Conservation (phyloP, 2,888 invertebrate species). For the Clistopyga incitator region DNA sequence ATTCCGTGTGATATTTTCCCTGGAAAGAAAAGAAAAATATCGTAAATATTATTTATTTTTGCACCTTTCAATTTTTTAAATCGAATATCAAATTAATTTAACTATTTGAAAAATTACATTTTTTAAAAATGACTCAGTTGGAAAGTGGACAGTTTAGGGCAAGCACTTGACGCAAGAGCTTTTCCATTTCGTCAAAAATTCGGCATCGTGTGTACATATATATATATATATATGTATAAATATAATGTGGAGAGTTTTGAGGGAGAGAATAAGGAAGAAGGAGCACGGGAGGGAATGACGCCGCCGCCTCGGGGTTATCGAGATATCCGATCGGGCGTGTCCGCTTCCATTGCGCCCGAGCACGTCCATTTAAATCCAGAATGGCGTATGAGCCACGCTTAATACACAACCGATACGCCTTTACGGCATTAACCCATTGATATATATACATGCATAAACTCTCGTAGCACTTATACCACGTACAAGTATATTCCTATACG, state of each 20-base stretch:
- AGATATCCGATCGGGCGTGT: conserved; percentile 65
- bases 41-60: too few relatives aligned
- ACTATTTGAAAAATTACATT: too few relatives aligned
- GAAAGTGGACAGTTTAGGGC: not conserved
- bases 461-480: conserved; percentile 2
- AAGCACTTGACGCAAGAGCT: conserved; percentile 3
- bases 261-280: conserved; percentile 54
- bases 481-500: conserved; percentile 17
- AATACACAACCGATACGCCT: conserved; percentile 3
- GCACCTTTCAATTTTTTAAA: too few relatives aligned
- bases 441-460: conserved; percentile 19
- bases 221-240: not conserved
- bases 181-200: conserved; percentile 16
- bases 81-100: too few relatives aligned
- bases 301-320: conserved; percentile 63
- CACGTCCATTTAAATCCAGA: conserved; percentile 18
- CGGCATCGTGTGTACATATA: not conserved
- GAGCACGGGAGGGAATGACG: conserved; percentile 56
- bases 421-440: conserved; percentile 9
- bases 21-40: too few relatives aligned
- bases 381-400: conserved; percentile 20
- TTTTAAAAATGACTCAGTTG: not conserved
- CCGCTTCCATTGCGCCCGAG: conserved; percentile 45
- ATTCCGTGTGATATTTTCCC: too few relatives aligned
- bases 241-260: not conserved